Evolutionary conservation across 2,797 vertebrate genomes (phyloP).

Genomic region (Sternarchorhynchus goeldii): DNA sequence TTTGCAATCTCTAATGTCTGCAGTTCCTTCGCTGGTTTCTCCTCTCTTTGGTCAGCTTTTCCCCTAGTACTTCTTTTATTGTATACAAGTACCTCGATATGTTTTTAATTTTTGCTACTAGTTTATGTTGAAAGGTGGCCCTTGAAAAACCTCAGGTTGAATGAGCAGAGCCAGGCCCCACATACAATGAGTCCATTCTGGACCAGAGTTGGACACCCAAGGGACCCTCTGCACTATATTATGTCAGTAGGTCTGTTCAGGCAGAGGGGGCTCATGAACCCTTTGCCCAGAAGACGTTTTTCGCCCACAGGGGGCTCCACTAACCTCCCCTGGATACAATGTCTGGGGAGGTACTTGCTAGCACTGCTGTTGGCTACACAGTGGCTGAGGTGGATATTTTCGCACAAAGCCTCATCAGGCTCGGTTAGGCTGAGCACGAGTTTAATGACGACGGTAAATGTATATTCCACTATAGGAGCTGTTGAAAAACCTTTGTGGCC

Average conservation of each 20-base stretch:
- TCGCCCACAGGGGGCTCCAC: slow-evolving; percentile 25
- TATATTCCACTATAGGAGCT: no score
- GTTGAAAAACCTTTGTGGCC: not conserved
- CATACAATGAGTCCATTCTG: slow-evolving; percentile 53
- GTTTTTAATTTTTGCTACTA: not conserved
- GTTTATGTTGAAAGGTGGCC: not conserved
- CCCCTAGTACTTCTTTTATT: not conserved
- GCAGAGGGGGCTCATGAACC: not conserved
- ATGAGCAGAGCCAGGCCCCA: not conserved
- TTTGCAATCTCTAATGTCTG: not conserved
- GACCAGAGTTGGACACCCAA: slow-evolving; percentile 14
- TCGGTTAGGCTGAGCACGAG: no score
- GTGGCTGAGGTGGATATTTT: no score
- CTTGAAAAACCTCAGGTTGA: slow-evolving; percentile 4
- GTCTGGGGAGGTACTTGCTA: not conserved
- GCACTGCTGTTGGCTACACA: not conserved
- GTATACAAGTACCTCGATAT: not conserved
- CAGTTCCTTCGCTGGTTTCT: not conserved
- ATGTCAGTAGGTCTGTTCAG: slow-evolving; percentile 28
- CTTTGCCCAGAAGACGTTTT: slow-evolving; percentile 46
- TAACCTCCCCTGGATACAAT: not conserved
- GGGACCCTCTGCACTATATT: slow-evolving; percentile 46
- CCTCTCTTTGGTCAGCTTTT: not conserved
- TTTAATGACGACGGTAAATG: not conserved
- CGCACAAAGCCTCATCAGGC: no score